Evolutionary conservation across 2,888 invertebrate genomes (phyloP).

Genomic region (Sialis fuliginosa): DNA sequence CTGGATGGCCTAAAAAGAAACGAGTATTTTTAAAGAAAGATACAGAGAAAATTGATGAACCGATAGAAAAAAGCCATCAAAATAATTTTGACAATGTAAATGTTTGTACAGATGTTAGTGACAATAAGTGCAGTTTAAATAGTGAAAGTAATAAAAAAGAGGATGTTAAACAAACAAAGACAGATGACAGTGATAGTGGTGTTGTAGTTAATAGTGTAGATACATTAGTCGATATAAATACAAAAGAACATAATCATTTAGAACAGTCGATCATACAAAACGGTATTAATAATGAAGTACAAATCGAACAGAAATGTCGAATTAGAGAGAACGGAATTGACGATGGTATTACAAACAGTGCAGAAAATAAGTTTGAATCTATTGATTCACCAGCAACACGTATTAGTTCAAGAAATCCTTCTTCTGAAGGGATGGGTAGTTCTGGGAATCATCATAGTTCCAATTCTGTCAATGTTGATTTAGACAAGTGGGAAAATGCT

Average conservation of each 20-base stretch:
- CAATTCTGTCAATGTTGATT: conserved; percentile 13
- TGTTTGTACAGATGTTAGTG: background rate
- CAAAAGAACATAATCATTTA: conserved; percentile 12
- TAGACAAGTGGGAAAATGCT: conserved; percentile 17
- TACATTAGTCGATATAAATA: too few species aligned
- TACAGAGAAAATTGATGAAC: conserved; percentile 15
- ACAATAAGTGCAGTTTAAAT: background rate
- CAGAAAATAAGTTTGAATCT: conserved; percentile 10
- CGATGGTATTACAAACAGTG: conserved; percentile 5
- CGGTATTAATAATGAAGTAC: conserved; percentile 18
- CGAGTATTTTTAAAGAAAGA: conserved; percentile 22
- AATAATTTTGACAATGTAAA: background rate
- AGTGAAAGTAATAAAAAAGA: background rate
- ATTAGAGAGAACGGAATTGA: conserved; percentile 7
- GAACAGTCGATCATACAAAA: conserved; percentile 6
- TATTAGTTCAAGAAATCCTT: background rate
- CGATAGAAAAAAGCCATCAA: too few species aligned
- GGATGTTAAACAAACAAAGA: background rate
- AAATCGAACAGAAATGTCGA: conserved; percentile 8
- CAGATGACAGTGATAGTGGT: too few species aligned
- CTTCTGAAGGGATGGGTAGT: background rate
- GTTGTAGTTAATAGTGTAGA: too few species aligned
- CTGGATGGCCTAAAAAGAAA: conserved; percentile 60
- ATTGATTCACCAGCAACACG: conserved; percentile 6
- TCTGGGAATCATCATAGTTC: background rate